Evolutionary conservation across 2,888 invertebrate genomes (phyloP).

Genomic region (Bibio marci): DNA sequence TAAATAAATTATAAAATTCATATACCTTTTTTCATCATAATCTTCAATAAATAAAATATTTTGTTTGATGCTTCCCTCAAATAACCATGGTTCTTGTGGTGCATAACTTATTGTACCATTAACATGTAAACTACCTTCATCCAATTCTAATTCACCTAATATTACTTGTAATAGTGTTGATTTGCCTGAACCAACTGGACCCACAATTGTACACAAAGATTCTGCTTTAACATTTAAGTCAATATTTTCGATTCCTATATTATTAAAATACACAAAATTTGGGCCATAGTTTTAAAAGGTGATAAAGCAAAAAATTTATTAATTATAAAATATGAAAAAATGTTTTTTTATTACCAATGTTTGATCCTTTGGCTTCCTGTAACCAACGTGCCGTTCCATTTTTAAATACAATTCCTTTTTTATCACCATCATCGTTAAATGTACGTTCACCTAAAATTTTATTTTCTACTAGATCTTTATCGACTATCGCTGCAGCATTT

Average conservation of each 20-base stretch:
- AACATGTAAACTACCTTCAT: conserved; percentile 28
- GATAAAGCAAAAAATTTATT: too few relatives aligned
- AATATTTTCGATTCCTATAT: conserved; percentile 5
- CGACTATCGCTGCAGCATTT: conserved; percentile 4
- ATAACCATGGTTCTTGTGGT: conserved; percentile 47
- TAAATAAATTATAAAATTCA: too few relatives aligned
- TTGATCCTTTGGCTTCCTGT: neutral
- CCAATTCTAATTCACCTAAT: conserved; percentile 45
- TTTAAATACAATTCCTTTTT: conserved; percentile 3
- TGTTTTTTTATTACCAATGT: too few relatives aligned
- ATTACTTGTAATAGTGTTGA: conserved; percentile 47
- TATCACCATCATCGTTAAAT: neutral
- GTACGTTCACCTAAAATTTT: neutral
- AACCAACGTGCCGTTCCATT: conserved; percentile 4
- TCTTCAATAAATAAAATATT: conserved; percentile 45
- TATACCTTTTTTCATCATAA: conserved; percentile 35
- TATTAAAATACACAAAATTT: too few relatives aligned
- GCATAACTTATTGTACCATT: conserved; percentile 38
- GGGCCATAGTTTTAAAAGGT: too few relatives aligned
- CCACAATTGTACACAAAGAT: conserved; percentile 43
- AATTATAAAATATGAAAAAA: too few relatives aligned
- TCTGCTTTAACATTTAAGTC: conserved; percentile 6
- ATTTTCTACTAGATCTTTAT: conserved; percentile 5
- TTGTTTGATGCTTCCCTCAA: conserved; percentile 42
- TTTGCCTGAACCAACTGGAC: conserved; percentile 55